phyloP scores from a whole-genome alignment of 1,140 invertebrate genomes.

The Drosophila watanabei region DNA sequence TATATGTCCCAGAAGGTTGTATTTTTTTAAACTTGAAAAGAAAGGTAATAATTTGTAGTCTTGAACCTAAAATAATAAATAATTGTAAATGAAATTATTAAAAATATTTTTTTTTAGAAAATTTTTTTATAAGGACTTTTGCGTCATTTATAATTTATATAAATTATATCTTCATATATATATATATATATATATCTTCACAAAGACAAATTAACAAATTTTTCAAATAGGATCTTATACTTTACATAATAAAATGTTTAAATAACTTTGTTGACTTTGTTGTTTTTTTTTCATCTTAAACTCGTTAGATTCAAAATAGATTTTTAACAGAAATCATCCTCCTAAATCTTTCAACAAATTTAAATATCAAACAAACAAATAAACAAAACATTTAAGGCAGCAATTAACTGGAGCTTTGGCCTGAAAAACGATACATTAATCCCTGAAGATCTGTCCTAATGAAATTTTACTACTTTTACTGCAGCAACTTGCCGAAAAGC shows the following conservation, averaged over 20 bases:
- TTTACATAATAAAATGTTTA: too few species aligned
- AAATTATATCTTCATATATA: background rate
- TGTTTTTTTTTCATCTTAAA: background rate
- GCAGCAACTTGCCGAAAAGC: background rate
- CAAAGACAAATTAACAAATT: background rate
- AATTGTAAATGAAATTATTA: background rate
- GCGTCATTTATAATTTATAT: background rate
- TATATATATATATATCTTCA: too few species aligned
- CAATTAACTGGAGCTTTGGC: constrained; percentile 4
- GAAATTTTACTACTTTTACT: constrained; percentile 12
- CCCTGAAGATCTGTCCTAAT: constrained; percentile 8
- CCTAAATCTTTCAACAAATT: background rate
- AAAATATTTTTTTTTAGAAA: background rate
- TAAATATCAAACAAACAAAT: background rate
- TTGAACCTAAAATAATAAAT: background rate
- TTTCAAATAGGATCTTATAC: too few species aligned
- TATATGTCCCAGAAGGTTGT: background rate
- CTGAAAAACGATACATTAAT: constrained; percentile 10
- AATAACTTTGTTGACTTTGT: background rate
- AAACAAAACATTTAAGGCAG: constrained; percentile 4
- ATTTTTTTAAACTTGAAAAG: background rate
- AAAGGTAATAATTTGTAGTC: background rate
- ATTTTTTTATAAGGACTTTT: background rate
- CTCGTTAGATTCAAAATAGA: background rate
- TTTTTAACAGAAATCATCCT: background rate